Evolutionary conservation across 2,797 vertebrate genomes (phyloP).

Genomic region (Fratercula arctica): DNA sequence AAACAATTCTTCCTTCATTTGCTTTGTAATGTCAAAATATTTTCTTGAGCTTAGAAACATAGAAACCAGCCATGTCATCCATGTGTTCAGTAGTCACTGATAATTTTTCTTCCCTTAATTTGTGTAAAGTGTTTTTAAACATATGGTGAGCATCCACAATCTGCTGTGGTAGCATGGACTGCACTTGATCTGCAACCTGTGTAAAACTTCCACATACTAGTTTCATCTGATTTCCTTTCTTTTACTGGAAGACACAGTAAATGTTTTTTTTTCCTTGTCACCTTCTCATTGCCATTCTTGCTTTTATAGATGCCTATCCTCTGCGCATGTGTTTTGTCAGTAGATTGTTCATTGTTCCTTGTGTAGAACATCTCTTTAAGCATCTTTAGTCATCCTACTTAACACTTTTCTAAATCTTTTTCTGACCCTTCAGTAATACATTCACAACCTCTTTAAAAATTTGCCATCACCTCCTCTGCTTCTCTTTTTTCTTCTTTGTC

Average conservation of each 20-base stretch:
- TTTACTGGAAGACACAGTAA: background rate
- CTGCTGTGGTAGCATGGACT: background rate
- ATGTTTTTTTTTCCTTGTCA: background rate
- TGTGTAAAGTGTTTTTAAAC: background rate
- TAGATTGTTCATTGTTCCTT: background rate
- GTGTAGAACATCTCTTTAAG: background rate
- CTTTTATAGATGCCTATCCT: background rate
- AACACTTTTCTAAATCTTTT: background rate
- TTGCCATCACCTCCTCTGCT: background rate
- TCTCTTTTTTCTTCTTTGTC: background rate
- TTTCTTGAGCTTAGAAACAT: background rate
- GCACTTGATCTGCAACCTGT: background rate
- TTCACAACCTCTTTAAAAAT: background rate
- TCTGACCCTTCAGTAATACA: background rate
- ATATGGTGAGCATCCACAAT: background rate
- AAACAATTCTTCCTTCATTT: background rate
- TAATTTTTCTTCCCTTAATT: background rate
- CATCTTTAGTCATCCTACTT: background rate
- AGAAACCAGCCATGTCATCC: background rate
- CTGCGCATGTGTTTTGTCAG: accelerated
- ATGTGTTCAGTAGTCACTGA: background rate
- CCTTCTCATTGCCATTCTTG: background rate
- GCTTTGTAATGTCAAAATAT: background rate
- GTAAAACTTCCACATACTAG: background rate
- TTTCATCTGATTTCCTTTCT: background rate